Base-by-base conservation (phyloP, 2,113 vertebrate genomes). In the Cariama cristata region DNA sequence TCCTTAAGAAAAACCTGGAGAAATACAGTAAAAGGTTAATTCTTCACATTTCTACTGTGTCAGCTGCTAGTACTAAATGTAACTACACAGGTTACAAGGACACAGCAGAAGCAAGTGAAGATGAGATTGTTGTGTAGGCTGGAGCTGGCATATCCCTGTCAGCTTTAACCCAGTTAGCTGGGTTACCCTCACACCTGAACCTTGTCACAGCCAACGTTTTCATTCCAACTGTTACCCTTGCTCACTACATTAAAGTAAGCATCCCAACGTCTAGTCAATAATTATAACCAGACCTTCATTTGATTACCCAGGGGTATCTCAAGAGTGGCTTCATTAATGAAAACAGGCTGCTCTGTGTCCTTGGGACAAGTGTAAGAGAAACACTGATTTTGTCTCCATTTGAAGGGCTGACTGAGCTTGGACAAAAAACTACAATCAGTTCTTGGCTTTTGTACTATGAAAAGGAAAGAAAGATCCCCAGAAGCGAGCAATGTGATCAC, bases 231-330 rank as follows among this genome's bases (percentile, higher is more conserved):
- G 18, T 14, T 87, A 59, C 42, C 21, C 93, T 67, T 91, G 47
- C 68, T 95, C 7, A 0, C 32, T 55, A 24, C 21, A 11, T 59
- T 75, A 4, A 12, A 81, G 60, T 24, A 81, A 94, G 69, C 87
- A 92, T 82, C 77, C 17, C 85, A 79, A 50, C 0, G 0, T 68
- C 92, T 88, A 5, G 40, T 2, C 58, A 62, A 8, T 94, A 94
- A 97, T 96, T 97, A 64, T 38, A 92, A 91, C 49, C 95, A 96
- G 95, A 76, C 32, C 74, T 79, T 40, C 45, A 56, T 90, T 55
- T 97, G 90, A 89, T 95, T 97, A 90, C 66, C 58, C 93, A 95
- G 77, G 53, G n/a, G 69, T 94, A 90, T 83, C 93, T 96, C 62
- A 84, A 91, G 67, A 89, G 82, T 89, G 69, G 64, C 79, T 96